phyloP scores from a whole-genome alignment of 2,888 invertebrate genomes.

The Craniophora ligustri region DNA sequence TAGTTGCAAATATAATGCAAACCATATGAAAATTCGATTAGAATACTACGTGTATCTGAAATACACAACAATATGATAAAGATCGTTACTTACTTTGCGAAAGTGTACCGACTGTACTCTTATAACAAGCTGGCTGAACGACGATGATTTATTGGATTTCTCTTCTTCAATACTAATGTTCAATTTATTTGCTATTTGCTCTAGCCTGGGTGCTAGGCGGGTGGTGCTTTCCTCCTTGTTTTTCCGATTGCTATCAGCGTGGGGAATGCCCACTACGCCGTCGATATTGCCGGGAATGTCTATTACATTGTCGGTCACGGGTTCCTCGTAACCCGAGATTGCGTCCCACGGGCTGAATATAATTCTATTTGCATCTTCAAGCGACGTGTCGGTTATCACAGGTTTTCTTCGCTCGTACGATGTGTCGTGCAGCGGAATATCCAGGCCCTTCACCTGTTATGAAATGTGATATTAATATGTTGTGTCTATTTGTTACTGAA shows the following conservation, averaged over 20 bases:
- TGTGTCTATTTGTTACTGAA: not conserved
- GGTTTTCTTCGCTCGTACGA: slow-evolving; percentile 73
- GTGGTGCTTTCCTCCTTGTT: slow-evolving; percentile 73
- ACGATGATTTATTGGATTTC: slow-evolving; percentile 85
- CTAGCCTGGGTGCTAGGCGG: slow-evolving; percentile 66
- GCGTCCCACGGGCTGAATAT: slow-evolving; percentile 87
- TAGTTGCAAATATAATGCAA: too few species aligned
- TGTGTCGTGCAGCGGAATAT: slow-evolving; percentile 77
- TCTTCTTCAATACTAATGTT: slow-evolving; percentile 83
- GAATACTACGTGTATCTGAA: not conserved
- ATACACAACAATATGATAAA: slow-evolving; percentile 7
- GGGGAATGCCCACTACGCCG: slow-evolving; percentile 63
- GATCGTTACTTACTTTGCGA: slow-evolving; percentile 75
- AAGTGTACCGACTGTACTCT: slow-evolving; percentile 85
- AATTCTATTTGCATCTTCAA: slow-evolving; percentile 87
- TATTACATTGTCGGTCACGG: slow-evolving; percentile 82
- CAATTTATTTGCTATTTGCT: slow-evolving; percentile 82
- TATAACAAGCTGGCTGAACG: slow-evolving; percentile 85
- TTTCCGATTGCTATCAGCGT: slow-evolving; percentile 71
- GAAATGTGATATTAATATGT: slow-evolving; percentile 19
- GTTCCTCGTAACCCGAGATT: slow-evolving; percentile 82
- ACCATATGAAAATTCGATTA: not conserved
- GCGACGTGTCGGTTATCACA: slow-evolving; percentile 80
- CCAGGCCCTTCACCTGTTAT: slow-evolving; percentile 81
- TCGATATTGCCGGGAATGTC: slow-evolving; percentile 82